Base-by-base conservation (phyloP, 2,113 vertebrate species). In the Anser cygnoides region DNA sequence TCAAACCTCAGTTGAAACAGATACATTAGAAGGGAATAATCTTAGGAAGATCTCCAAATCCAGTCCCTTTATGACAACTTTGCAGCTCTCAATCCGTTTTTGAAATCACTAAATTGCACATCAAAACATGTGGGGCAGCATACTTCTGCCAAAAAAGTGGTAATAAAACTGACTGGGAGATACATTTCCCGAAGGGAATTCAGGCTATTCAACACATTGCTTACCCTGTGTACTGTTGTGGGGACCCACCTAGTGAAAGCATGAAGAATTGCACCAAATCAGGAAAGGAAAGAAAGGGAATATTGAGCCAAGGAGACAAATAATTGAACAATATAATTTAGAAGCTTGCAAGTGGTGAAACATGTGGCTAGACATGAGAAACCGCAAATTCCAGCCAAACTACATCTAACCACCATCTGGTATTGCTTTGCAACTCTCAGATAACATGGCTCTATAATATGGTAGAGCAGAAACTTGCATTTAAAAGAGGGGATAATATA, bases 181-280 rank as follows among this genome's bases (percentile, higher is more conserved):
- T 26, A 7, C 13, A 28, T 61, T 71, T 74, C 79, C 52, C 70
- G 23, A 31, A 33, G 12, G 1, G 18, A 35, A 28, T 50, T 76
- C 84, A 67, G 54, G 28, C 67, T 58, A 22, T 18, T 76, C 58
- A 37, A 10, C 58, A 37, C 50, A 20, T 5, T 50, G 9, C 35
- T 92, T 65, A n/a, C 75, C 29, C 66, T 23, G 62, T 80, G 66
- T 22, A 37, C 92, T 96, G 95, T 87, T 96, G 62, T 95, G 90
- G 96, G 87, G 96, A 85, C 43, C 96, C 97, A 97, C 90, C 97
- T 97, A 95, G 97, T 83, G 97, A 95, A 84, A 54, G 52, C 44
- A 71, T 0, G 37, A 39, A 84, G 95, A 94, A 97, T 22, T 97
- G 87, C 97, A 97, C 33, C 43, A 35, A 49, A 52, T 39, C 61